phyloP scores from a whole-genome alignment of 1,140 invertebrate genomes.

The Cherax destructor region DNA sequence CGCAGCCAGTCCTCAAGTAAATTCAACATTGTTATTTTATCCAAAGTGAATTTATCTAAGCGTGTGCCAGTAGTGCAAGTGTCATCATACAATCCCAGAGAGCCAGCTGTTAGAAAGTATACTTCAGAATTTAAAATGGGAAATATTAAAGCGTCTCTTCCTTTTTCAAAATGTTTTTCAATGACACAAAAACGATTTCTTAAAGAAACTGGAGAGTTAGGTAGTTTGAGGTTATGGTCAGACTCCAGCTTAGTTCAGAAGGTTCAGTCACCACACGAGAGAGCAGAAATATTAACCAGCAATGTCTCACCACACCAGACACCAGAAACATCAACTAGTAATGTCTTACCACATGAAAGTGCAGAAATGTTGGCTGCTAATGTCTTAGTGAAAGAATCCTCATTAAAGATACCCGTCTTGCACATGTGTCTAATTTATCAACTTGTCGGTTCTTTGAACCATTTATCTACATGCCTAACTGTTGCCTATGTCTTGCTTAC shows the following conservation, averaged over 20 bases:
- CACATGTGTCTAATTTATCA: too few relatives aligned
- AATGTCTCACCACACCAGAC: background rate
- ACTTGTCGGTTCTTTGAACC: too few relatives aligned
- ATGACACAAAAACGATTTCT: background rate
- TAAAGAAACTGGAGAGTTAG: background rate
- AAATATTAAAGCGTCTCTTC: background rate
- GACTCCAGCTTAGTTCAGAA: too few relatives aligned
- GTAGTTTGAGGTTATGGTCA: too few relatives aligned
- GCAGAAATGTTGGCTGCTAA: conserved; percentile 3
- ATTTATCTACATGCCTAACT: too few relatives aligned
- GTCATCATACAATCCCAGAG: background rate
- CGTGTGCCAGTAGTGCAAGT: conserved; percentile 1
- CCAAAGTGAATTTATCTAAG: background rate
- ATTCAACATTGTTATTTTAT: background rate
- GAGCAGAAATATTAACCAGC: background rate
- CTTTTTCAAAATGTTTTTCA: background rate
- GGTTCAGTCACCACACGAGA: too few relatives aligned
- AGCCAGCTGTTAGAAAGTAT: background rate
- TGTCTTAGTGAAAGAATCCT: background rate
- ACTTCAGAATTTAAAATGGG: background rate
- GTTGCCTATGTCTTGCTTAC: too few relatives aligned
- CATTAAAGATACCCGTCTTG: too few relatives aligned
- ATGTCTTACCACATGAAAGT: background rate
- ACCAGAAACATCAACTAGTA: background rate
- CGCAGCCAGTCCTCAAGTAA: background rate